Evolutionary conservation across 2,113 vertebrate species (phyloP).

Genomic region (Sigmodon hispidus): DNA sequence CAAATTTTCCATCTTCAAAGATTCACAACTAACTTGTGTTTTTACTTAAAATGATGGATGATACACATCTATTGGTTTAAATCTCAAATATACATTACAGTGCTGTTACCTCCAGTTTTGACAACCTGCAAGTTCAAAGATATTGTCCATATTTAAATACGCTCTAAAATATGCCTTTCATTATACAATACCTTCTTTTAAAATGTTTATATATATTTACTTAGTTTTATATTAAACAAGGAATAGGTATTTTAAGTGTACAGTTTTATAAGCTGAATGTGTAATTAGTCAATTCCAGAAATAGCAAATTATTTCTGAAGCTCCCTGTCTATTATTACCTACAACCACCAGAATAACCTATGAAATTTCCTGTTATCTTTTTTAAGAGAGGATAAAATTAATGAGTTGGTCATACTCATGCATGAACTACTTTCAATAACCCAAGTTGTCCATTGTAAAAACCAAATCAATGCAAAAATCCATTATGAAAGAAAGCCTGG

Average conservation of each 20-base stretch:
- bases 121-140: rapidly evolving
- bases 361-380: neutral
- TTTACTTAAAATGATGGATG: neutral
- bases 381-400: slow-evolving; percentile 16
- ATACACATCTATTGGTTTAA: neutral
- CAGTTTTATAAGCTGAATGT: neutral
- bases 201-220: neutral
- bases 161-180: neutral
- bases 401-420: neutral
- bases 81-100: neutral
- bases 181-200: neutral
- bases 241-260: neutral
- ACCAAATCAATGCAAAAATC: neutral
- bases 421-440: neutral
- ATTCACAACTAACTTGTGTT: neutral
- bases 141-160: neutral
- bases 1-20: neutral
- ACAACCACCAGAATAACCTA: neutral
- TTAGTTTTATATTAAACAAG: slow-evolving; percentile 9
- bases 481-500: neutral
- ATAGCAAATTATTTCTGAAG: neutral
- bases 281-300: slow-evolving; percentile 2
- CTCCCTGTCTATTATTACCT: neutral
- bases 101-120: neutral
- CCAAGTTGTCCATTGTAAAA: neutral